Conservation (phyloP, 2,888 invertebrate species). For the Tipula confusa region DNA sequence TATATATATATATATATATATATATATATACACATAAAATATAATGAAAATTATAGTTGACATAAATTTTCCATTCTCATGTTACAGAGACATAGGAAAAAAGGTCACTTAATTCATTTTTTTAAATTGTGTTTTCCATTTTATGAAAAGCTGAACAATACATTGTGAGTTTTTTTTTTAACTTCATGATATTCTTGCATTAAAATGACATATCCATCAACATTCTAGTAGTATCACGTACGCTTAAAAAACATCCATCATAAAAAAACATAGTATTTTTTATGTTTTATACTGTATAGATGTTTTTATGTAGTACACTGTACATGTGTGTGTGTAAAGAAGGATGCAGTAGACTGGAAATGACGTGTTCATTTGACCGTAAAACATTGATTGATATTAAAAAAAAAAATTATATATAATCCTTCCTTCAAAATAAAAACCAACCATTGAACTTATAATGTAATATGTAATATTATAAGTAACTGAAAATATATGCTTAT, state of each 20-base stretch:
- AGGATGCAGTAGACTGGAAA: slow-evolving; percentile 31
- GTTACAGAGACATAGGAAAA: not conserved
- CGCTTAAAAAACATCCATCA: not conserved
- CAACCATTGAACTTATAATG: not conserved
- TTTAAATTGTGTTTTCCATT: not conserved
- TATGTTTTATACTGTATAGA: not conserved
- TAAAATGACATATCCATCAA: slow-evolving; percentile 12
- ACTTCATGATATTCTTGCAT: not conserved
- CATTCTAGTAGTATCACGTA: not conserved
- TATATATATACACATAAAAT: not conserved
- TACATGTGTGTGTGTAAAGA: not conserved
- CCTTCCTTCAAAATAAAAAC: slow-evolving; percentile 9
- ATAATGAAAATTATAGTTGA: slow-evolving; percentile 15
- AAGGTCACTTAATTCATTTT: not conserved
- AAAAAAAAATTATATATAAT: not conserved
- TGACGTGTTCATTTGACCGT: slow-evolving; percentile 31
- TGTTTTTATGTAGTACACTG: not conserved
- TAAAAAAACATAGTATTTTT: not conserved
- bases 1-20: not conserved
- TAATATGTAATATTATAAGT: not conserved
- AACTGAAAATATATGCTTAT: not conserved
- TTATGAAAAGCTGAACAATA: not conserved
- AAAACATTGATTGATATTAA: slow-evolving; percentile 31
- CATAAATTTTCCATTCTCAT: slow-evolving; percentile 20
- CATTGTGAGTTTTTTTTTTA: not conserved